Conservation (phyloP, 2,113 vertebrate species). For the Eublepharis macularius region DNA sequence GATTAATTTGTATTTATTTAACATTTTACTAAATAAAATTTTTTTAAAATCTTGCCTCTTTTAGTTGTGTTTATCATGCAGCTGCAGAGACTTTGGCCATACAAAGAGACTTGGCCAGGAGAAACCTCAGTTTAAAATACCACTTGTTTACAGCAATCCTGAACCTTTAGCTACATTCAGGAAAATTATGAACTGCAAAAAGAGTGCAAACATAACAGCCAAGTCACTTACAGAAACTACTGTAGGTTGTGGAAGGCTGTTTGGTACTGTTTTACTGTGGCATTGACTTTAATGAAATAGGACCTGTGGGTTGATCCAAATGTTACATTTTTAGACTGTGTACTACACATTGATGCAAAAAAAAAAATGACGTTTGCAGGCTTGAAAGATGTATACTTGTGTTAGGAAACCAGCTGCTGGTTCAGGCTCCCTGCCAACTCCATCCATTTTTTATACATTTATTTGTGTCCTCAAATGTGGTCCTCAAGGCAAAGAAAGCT, state of each 20-base stretch:
- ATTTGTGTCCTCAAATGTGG: background rate
- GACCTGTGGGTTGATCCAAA: background rate
- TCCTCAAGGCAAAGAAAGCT: no score
- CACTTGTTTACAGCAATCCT: background rate
- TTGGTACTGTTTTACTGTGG: background rate
- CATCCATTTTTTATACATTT: background rate
- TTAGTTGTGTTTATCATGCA: slow-evolving; percentile 63
- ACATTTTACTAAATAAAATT: slow-evolving; percentile 99
- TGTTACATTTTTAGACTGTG: background rate
- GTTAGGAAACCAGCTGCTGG: background rate
- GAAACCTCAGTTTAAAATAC: background rate
- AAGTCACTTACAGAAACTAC: background rate
- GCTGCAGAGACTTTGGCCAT: background rate
- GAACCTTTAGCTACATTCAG: background rate
- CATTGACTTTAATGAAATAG: background rate
- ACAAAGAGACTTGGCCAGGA: background rate
- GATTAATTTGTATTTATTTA: slow-evolving; percentile 99
- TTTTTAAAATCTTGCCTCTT: slow-evolving; percentile 80
- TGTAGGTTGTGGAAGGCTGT: background rate
- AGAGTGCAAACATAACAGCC: background rate
- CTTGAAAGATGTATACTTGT: background rate
- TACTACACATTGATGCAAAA: no score
- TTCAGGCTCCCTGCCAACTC: background rate
- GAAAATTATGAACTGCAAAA: background rate
- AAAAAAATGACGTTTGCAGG: no score